Conservation (phyloP, 2,113 vertebrate genomes). For the Gymnogyps californianus region DNA sequence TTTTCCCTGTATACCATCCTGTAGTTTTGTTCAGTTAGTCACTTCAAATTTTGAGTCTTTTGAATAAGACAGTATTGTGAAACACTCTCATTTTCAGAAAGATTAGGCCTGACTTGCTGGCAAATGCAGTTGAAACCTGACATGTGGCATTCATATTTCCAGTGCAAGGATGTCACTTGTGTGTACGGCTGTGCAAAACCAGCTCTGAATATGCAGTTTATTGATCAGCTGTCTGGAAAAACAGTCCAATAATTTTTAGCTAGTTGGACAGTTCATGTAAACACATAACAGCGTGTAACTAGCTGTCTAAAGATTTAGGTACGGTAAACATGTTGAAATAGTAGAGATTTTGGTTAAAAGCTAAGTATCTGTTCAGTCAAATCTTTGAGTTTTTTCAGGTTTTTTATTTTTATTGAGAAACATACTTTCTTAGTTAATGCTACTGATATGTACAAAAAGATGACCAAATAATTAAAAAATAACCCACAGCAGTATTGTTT, state of each 20-base stretch:
- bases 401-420: neutral
- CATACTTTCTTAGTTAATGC: neutral
- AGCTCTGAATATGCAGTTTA: neutral
- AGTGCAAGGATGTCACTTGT: neutral
- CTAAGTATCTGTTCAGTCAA: neutral
- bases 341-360: neutral
- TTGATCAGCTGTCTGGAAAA: neutral
- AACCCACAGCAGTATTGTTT: neutral
- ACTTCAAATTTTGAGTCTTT: neutral
- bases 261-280: neutral
- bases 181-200: neutral
- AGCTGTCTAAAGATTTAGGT: neutral
- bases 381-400: neutral
- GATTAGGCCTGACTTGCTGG: neutral
- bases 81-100: neutral
- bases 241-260: neutral
- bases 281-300: neutral
- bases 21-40: neutral
- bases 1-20: neutral
- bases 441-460: neutral
- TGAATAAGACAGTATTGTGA: neutral
- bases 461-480: neutral
- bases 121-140: neutral
- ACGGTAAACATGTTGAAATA: neutral
- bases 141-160: neutral